Conservation (phyloP, 1,140 invertebrate species). For the Habropoda laboriosa region DNA sequence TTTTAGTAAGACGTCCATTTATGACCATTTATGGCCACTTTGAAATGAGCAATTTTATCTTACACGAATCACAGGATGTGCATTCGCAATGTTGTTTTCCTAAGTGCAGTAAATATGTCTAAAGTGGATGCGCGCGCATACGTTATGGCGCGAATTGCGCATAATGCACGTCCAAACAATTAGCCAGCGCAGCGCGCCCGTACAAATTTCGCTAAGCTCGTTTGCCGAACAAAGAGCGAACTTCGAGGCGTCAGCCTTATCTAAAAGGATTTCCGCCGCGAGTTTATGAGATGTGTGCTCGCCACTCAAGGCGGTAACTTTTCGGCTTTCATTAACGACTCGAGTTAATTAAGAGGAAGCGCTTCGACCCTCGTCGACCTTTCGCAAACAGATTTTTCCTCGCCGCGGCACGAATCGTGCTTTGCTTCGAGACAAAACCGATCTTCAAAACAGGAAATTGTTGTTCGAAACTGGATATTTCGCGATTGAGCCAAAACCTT, state of each 20-base stretch:
- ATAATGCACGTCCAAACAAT: constrained; percentile 21
- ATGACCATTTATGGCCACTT: no score
- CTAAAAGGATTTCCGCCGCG: constrained; percentile 34
- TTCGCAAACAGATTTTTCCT: constrained; percentile 45
- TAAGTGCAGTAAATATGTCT: neutral
- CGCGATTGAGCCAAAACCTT: no score
- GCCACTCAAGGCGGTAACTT: constrained; percentile 47
- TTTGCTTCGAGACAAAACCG: no score
- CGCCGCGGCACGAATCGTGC: neutral
- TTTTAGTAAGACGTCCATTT: no score
- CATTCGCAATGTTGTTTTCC: no score
- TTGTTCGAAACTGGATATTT: no score
- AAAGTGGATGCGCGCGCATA: neutral
- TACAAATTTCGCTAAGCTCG: constrained; percentile 19
- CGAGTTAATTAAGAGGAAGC: constrained; percentile 50
- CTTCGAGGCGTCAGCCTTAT: constrained; percentile 18
- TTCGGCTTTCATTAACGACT: constrained; percentile 50
- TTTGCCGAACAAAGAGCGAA: constrained; percentile 33
- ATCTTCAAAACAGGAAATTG: no score
- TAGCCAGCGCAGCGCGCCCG: neutral
- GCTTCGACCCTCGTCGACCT: constrained; percentile 26
- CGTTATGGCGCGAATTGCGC: neutral
- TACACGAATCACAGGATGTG: no score
- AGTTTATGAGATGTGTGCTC: constrained; percentile 40
- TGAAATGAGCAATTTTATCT: no score